Percentiles rank a stretch among this genome's conserved stretches.
Conservation (phyloP, 2,888 invertebrate genomes). For the Cryptocheilus praepositus region DNA sequence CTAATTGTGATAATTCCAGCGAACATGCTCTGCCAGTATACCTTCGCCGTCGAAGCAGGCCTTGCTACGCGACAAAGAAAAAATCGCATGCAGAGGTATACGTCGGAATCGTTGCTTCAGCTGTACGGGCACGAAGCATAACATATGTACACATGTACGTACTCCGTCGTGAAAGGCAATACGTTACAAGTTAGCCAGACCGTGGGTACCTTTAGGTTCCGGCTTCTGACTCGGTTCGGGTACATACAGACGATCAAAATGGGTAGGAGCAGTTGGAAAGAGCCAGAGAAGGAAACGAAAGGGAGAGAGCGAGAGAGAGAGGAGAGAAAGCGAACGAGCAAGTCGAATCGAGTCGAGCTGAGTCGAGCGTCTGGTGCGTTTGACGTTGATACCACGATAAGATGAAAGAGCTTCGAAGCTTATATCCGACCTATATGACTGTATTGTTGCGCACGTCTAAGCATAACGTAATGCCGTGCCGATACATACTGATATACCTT, state of each 20-base stretch:
- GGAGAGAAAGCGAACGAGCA: slow-evolving; percentile 44
- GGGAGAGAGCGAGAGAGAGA: slow-evolving; percentile 29
- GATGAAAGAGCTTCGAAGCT: slow-evolving; percentile 74
- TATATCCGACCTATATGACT: slow-evolving; percentile 71
- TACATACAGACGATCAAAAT: slow-evolving; percentile 65
- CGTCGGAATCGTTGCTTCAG: too few species aligned
- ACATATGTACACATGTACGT: slow-evolving; percentile 21
- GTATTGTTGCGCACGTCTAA: slow-evolving; percentile 72
- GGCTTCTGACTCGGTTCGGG: slow-evolving; percentile 57
- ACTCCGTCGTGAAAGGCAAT: slow-evolving; percentile 45
- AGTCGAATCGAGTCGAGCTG: slow-evolving; percentile 61
- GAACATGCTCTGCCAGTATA: too few species aligned
- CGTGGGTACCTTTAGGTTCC: slow-evolving; percentile 56
- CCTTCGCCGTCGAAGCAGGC: too few species aligned
- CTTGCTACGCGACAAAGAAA: too few species aligned
- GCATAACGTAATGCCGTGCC: slow-evolving; percentile 67
- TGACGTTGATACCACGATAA: slow-evolving; percentile 75
- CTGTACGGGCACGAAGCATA: not conserved
- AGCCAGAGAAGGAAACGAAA: slow-evolving; percentile 55
- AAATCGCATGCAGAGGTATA: too few species aligned
- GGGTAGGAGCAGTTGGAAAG: slow-evolving; percentile 64
- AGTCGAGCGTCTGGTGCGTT: slow-evolving; percentile 72
- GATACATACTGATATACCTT: slow-evolving; percentile 59
- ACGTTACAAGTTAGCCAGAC: slow-evolving; percentile 58
- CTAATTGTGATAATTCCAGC: too few species aligned